Evolutionary conservation across 2,113 vertebrate genomes (phyloP).

Genomic region (Xerus inauris): DNA sequence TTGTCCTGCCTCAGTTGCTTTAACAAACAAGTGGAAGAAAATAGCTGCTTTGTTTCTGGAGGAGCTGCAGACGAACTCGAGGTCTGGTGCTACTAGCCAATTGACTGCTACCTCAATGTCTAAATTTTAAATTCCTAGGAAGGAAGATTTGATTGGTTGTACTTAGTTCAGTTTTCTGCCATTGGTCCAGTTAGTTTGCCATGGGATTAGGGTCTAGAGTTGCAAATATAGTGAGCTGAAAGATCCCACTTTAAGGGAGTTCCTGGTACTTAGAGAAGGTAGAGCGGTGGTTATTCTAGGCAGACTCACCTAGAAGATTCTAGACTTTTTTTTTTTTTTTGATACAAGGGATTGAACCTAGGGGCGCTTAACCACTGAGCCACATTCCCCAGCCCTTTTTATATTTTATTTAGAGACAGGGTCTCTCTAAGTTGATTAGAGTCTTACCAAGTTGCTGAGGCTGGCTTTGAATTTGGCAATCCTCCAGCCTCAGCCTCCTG

Average conservation of each 20-base stretch:
- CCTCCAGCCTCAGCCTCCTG: too few relatives aligned
- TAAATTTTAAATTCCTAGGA: not conserved
- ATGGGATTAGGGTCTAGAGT: not conserved
- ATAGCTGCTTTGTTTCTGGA: not conserved
- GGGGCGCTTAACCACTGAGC: too few relatives aligned
- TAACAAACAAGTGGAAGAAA: conserved; percentile 25
- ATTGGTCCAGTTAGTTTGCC: not conserved
- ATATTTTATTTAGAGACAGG: not conserved
- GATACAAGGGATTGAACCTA: too few relatives aligned
- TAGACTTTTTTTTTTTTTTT: not conserved
- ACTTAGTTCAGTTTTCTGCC: not conserved
- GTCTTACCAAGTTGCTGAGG: not conserved
- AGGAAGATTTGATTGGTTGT: not conserved
- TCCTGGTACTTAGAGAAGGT: not conserved
- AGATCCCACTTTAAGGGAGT: not conserved
- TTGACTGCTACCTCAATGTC: not conserved
- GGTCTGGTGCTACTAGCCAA: not conserved
- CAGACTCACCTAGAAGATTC: not conserved
- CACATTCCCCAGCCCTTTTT: not conserved
- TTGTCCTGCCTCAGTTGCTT: not conserved
- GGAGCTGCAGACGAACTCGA: not conserved
- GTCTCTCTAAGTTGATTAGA: not conserved
- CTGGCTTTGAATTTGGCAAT: too few relatives aligned
- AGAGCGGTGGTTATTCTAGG: not conserved
- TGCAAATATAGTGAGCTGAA: not conserved